Evolutionary conservation across 2,113 vertebrate species (phyloP), one percentile per base, ranked within the genome.

Genomic region (Poeciliopsis retropinna): DNA sequence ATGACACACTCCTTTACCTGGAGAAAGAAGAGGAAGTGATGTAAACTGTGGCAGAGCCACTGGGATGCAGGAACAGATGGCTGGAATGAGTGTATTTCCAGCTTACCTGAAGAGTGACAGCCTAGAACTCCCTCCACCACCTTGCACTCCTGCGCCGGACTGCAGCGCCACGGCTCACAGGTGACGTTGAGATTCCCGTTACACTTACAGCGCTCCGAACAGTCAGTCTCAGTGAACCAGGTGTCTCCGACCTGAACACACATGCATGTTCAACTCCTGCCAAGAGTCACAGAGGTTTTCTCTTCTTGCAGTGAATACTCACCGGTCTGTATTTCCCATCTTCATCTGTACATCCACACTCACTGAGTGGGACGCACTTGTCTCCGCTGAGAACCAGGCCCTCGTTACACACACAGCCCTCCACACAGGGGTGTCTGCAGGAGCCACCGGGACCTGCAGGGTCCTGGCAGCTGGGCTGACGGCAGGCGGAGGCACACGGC

Each of bases 1-100:
- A 27, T 96, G 95, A 67, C 97, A 98, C 17, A 94, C 93, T 31
- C 93, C 96, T 87, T 93, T 91, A 65, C 95, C 96, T 98, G 85
- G 66, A 22, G 44, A 68, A 0, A 12, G n/a, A 74, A 19, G 60
- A 19, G 5, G 14, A 28, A 1, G 44, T 72, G 5, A 74, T 65
- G 7, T 57, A 25, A 25, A n/a, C 8, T 11, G 62, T 37, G 39
- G 28, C 54, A 8, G 72, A 9, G 5, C 19, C 3, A 14, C 10
- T 17, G 64, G 63, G 13, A 30, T 54, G 28, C 0, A 32, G n/a
- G 44, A 0, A 22, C 25, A 65, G 30, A 25, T 30, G 34, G 17
- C 51, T 29, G 15, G 8, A 12, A 22, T 0, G 0, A 9, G 6
- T 41, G 1, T 13, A 0, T 0, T 9, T 54, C 22, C 67, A 7